Evolutionary conservation across 2,888 invertebrate species (phyloP).

Genomic region (Anarsia innoxiella): DNA sequence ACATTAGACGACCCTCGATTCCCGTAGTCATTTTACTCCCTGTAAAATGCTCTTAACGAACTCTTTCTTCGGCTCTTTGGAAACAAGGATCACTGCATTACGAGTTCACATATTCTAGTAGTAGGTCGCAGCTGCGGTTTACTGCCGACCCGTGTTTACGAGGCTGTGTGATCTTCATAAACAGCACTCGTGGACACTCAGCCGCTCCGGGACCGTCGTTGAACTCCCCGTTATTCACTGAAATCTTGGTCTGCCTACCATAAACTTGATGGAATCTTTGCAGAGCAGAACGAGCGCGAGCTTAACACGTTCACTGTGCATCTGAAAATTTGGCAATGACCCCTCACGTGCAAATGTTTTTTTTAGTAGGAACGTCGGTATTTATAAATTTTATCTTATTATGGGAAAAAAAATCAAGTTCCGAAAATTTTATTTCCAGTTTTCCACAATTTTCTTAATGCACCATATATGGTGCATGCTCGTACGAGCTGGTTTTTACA

Average conservation of each 20-base stretch:
- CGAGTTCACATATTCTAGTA: constrained; percentile 19
- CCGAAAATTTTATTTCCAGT: no score
- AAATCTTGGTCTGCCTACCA: not conserved
- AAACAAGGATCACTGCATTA: not conserved
- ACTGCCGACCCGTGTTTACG: constrained; percentile 37
- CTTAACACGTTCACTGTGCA: no score
- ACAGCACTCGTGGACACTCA: constrained; percentile 26
- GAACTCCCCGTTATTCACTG: constrained; percentile 2
- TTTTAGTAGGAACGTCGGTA: no score
- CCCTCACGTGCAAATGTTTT: no score
- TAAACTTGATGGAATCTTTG: constrained; percentile 5
- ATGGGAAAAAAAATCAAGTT: no score
- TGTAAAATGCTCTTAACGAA: constrained; percentile 1
- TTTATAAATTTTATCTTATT: no score
- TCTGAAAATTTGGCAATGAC: no score
- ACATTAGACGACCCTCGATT: not conserved
- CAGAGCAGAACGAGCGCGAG: not conserved
- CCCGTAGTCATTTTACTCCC: not conserved
- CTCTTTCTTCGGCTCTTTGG: not conserved
- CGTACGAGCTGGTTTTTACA: no score
- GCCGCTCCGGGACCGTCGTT: constrained; percentile 2
- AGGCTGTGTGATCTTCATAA: constrained; percentile 35
- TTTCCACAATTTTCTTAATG: no score
- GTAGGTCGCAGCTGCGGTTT: constrained; percentile 39
- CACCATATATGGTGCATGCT: no score